Evolutionary conservation across 1,140 invertebrate species (phyloP).

Genomic region (Eulimnadia texana): DNA sequence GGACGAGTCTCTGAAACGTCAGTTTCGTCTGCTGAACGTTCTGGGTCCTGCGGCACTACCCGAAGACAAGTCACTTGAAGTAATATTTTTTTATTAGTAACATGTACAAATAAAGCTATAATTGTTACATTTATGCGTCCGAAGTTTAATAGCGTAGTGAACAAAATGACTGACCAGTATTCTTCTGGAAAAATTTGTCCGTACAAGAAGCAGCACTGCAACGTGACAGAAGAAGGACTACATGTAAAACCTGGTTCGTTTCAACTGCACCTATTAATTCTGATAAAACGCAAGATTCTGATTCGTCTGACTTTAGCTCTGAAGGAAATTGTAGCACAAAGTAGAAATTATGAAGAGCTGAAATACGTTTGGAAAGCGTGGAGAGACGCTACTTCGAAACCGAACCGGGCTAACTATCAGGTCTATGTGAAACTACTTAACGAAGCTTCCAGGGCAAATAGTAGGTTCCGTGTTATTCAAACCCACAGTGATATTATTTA

Average conservation of each 20-base stretch:
- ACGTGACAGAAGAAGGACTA: slow-evolving; percentile 45
- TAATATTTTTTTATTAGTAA: not conserved
- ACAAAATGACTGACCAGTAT: slow-evolving; percentile 28
- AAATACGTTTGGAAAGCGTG: slow-evolving; percentile 31
- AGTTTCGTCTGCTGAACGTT: slow-evolving; percentile 57
- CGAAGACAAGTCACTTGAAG: slow-evolving; percentile 49
- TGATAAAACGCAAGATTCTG: not conserved
- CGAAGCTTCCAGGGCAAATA: slow-evolving; percentile 29
- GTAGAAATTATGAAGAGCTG: slow-evolving; percentile 67
- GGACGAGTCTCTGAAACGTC: slow-evolving; percentile 53
- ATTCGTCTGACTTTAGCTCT: slow-evolving; percentile 22
- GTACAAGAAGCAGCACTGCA: slow-evolving; percentile 38
- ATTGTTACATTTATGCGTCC: not conserved
- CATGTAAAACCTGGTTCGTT: slow-evolving; percentile 52
- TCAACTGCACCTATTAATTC: not conserved
- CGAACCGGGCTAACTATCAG: slow-evolving; percentile 24
- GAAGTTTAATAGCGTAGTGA: slow-evolving; percentile 36
- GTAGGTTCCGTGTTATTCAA: too few relatives aligned
- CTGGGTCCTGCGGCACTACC: slow-evolving; percentile 70
- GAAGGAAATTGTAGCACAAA: slow-evolving; percentile 41
- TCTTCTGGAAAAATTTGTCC: slow-evolving; percentile 28
- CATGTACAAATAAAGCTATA: not conserved
- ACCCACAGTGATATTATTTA: too few relatives aligned
- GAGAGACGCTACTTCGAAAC: slow-evolving; percentile 28
- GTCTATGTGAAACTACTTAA: slow-evolving; percentile 31